Base-by-base conservation (phyloP, 2,113 vertebrate genomes). In the Panthera tigris region DNA sequence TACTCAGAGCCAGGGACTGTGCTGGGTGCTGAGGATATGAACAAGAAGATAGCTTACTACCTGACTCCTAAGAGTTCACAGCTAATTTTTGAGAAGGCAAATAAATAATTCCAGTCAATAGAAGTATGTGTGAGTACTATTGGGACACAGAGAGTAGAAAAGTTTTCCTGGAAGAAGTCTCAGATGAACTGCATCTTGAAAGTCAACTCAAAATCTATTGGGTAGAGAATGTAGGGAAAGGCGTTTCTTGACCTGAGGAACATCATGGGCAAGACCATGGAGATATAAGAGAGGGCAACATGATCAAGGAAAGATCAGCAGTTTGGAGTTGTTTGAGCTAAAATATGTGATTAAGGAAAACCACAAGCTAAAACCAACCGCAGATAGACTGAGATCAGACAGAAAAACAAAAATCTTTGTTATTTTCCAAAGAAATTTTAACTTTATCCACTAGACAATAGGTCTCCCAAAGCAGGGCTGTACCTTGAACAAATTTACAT, bases 341-440 rank as follows among this genome's bases (percentile, higher is more conserved):
- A 97, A 29, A 16, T 76, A 15, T 78, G 33, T 57, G 33, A 83
- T n/a, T 80, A 92, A 31, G 52, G 8, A 81, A 91, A 4, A 89
- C n/a, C 41, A 5, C 31, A 85, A 86, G 66, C 36, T n/a, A 85
- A 68, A 21, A 48, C 3, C 57, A 13, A 76, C 16, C 1, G 55
- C 52, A 93, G 23, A 73, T 50, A 85, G 55, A 48, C 50, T 50
- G 13, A 3, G 23, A 94, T 25, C 52, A 84, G 45, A 73, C n/a
- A 74, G 45, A 89, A 71, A 88, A 78, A 41, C 15, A 29, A 73
- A 91, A 31, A 57, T 83, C 8, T 61, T 57, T 74, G 45, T 61
- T 5, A 8, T 74, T 92, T 94, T 84, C 63, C 50, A 97, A 92
- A 89, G 63, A 95, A 89, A 5, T 45, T 97, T 96, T 55, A 81